A percentile compares a stretch with the other conserved stretches of the same genome.
Evolutionary conservation across 1,140 invertebrate species (phyloP).

Genomic region (Paraescarpia echinospica): DNA sequence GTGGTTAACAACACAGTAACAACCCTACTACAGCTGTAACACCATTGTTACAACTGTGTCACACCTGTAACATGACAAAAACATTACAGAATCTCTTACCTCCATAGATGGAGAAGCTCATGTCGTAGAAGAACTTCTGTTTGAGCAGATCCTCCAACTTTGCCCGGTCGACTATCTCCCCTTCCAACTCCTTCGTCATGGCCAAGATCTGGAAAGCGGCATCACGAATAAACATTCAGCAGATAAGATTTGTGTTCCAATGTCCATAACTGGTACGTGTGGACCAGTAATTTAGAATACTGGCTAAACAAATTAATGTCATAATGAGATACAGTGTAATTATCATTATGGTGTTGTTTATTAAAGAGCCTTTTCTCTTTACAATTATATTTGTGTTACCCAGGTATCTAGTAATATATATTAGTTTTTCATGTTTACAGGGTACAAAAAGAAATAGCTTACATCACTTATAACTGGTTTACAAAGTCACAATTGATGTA

Average conservation of each 20-base stretch:
- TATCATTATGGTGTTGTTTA: too few relatives aligned
- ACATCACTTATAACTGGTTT: neutral
- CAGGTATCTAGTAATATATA: neutral
- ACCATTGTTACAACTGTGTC: constrained; percentile 63
- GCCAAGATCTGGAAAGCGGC: constrained; percentile 69
- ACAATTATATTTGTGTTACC: neutral
- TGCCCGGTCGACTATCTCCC: constrained; percentile 77
- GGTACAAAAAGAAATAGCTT: constrained; percentile 14
- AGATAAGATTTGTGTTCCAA: too few relatives aligned
- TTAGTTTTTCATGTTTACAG: neutral
- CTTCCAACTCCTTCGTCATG: constrained; percentile 66
- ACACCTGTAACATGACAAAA: neutral
- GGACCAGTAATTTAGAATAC: too few relatives aligned
- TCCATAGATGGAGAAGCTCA: constrained; percentile 99
- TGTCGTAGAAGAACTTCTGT: constrained; percentile 96
- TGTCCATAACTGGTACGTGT: too few relatives aligned
- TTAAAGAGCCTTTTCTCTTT: neutral
- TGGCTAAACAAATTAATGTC: too few relatives aligned
- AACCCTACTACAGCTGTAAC: constrained; percentile 66
- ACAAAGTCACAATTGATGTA: neutral
- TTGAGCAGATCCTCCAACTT: constrained; percentile 98
- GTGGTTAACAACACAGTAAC: too few relatives aligned
- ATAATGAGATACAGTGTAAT: too few relatives aligned
- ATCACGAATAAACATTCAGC: neutral
- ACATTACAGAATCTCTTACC: constrained; percentile 60